phyloP scores from a whole-genome alignment of 2,113 vertebrate genomes.

The Sylvicapra grimmia region DNA sequence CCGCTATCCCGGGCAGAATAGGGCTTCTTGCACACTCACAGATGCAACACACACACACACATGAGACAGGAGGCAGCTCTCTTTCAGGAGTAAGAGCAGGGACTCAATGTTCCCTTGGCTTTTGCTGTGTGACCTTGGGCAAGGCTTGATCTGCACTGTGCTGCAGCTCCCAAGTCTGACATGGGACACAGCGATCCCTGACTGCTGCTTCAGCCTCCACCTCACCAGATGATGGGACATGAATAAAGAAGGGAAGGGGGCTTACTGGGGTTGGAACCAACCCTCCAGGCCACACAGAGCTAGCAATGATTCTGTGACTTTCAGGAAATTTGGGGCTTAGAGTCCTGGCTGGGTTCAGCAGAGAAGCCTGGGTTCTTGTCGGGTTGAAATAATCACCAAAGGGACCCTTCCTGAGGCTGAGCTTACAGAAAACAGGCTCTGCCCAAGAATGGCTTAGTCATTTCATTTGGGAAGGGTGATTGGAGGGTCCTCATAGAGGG shows the following conservation, averaged over 20 bases:
- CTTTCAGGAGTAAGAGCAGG: neutral
- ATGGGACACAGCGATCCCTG: neutral
- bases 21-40: neutral
- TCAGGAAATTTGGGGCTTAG: constrained; percentile 7
- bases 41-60: neutral
- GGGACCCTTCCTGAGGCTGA: neutral
- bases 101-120: neutral
- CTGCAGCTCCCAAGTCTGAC: neutral
- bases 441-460: neutral
- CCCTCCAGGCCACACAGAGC: neutral
- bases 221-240: neutral
- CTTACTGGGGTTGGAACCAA: neutral
- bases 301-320: neutral
- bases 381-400: neutral
- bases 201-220: neutral
- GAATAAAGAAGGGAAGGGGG: neutral
- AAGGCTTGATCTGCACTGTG: neutral
- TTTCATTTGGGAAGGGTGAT: constrained; percentile 19
- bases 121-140: neutral
- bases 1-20: neutral
- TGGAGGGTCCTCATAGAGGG: neutral
- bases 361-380: neutral
- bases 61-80: neutral
- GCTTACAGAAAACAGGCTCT: constrained; percentile 22
- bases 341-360: neutral